Evolutionary conservation across 2,113 vertebrate species (phyloP).

Genomic region (Axis porcinus): DNA sequence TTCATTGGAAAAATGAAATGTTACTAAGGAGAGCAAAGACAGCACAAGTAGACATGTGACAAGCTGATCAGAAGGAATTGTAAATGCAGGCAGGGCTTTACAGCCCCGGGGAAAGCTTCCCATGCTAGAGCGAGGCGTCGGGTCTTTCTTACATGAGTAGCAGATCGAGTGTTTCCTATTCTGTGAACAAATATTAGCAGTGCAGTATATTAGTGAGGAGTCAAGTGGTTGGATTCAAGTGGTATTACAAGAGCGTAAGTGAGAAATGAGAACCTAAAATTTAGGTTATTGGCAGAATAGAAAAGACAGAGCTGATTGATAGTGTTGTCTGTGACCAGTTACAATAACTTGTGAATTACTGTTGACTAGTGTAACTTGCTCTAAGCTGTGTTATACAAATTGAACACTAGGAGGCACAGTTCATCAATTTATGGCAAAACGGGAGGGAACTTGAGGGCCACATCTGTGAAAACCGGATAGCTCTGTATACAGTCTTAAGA

Average conservation of each 20-base stretch:
- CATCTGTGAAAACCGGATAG: background rate
- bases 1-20: background rate
- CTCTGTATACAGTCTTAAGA: background rate
- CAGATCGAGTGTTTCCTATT: background rate
- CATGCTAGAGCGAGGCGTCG: background rate
- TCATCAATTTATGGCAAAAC: background rate
- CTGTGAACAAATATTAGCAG: background rate
- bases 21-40: background rate
- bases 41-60: background rate
- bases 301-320: background rate
- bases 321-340: background rate
- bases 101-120: background rate
- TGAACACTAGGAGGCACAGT: slow-evolving; percentile 75
- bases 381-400: slow-evolving; percentile 38
- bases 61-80: background rate
- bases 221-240: background rate
- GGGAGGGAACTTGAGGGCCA: background rate
- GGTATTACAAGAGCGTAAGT: background rate
- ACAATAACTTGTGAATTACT: too few relatives aligned
- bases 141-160: background rate
- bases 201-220: background rate
- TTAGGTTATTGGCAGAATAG: background rate
- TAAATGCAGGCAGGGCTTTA: background rate
- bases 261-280: background rate
- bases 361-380: background rate